These are phyloP conservation scores for Sitophilus oryzae DNA, from an alignment of 1,140 invertebrate genomes.

Conservation along the genomic window DNA sequence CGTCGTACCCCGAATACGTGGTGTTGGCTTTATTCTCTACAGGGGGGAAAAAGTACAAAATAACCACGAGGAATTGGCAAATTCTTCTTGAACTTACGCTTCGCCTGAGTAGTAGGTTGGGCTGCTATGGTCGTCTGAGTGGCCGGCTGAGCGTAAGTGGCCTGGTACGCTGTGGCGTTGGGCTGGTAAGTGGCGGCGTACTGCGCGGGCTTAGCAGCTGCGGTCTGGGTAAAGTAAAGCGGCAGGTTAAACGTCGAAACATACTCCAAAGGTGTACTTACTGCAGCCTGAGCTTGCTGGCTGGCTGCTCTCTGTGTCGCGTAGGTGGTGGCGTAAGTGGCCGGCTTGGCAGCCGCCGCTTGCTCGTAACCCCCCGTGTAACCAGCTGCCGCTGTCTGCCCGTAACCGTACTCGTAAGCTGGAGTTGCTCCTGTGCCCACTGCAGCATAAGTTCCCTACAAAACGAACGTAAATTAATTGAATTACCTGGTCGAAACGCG, in stretches of 20 bases:
- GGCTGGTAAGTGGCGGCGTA: constrained; percentile 44
- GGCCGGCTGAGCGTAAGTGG: constrained; percentile 43
- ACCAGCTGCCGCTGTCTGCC: constrained; percentile 62
- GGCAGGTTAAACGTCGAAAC: too few species aligned
- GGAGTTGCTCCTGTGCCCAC: constrained; percentile 58
- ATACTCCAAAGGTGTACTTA: too few species aligned
- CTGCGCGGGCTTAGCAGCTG: constrained; percentile 43
- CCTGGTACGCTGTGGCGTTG: constrained; percentile 43
- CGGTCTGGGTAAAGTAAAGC: constrained; percentile 36
- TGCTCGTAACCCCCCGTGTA: constrained; percentile 63
- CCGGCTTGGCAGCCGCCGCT: constrained; percentile 51
- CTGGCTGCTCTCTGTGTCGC: constrained; percentile 44
- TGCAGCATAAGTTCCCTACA: constrained; percentile 60
- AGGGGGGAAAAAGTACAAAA: not conserved
- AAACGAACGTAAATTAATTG: constrained; percentile 26
- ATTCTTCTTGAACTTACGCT: constrained; percentile 39
- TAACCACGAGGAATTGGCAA: not conserved
- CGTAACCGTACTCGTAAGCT: constrained; percentile 65
- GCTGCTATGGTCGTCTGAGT: constrained; percentile 44
- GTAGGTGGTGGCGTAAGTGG: constrained; percentile 52
- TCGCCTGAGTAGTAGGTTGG: constrained; percentile 45
- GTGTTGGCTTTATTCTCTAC: constrained; percentile 54
- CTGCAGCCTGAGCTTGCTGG: constrained; percentile 44
- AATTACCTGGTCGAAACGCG: not conserved
- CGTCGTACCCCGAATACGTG: constrained; percentile 78